Percentiles rank a stretch among this genome's conserved stretches.
phyloP scores from a whole-genome alignment of 2,888 invertebrate species.

The Anarsia innoxiella region DNA sequence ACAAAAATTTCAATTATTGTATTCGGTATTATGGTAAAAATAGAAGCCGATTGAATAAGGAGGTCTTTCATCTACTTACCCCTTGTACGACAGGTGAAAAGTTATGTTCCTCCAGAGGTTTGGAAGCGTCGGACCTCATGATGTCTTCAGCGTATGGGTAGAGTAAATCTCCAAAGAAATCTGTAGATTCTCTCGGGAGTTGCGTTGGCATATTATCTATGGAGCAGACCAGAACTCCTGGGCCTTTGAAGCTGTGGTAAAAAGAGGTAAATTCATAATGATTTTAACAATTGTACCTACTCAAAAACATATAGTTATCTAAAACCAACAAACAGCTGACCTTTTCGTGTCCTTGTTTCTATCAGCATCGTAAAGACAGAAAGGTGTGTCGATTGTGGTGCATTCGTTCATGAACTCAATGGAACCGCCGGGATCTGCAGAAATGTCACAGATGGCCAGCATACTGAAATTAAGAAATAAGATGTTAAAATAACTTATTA shows the following conservation, averaged over 20 bases:
- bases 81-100: conserved; percentile 83
- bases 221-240: conserved; percentile 98
- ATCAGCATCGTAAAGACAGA: conserved; percentile 99
- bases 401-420: conserved; percentile 99
- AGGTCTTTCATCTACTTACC: conserved; percentile 49
- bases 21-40: not conserved
- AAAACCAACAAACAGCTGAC: no score
- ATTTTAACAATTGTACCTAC: no score
- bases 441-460: conserved; percentile 98
- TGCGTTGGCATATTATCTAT: conserved; percentile 99
- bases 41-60: not conserved
- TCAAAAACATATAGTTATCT: no score
- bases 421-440: conserved; percentile 98
- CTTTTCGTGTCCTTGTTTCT: conserved; percentile 97
- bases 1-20: not conserved
- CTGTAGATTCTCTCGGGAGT: conserved; percentile 96
- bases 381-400: conserved; percentile 99
- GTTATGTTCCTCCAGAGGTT: conserved; percentile 84
- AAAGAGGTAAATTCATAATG: no score
- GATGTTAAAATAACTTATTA: not conserved
- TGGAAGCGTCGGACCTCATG: conserved; percentile 86
- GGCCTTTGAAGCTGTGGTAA: conserved; percentile 95
- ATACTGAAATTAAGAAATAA: no score
- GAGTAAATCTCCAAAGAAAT: conserved; percentile 96
- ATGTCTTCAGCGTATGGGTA: conserved; percentile 93